These are phyloP conservation scores for Sitobion miscanthi DNA, from an alignment of 1,140 invertebrate species.

Conservation along the genomic window DNA sequence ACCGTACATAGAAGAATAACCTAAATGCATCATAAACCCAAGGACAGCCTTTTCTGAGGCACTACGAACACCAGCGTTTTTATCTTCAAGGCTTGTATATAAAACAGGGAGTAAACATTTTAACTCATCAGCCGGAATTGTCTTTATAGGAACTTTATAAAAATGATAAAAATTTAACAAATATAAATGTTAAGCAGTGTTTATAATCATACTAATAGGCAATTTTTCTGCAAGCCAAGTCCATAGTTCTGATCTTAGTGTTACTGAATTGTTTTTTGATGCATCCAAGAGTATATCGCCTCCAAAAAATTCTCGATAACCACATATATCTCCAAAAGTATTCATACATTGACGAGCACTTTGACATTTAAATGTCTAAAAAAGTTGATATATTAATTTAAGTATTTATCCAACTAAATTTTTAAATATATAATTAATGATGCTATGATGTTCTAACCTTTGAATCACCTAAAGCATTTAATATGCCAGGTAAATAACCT, in stretches of 20 bases:
- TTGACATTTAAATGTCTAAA: slow-evolving; percentile 48
- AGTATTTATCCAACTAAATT: not conserved
- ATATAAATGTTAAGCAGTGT: not conserved
- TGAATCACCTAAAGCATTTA: slow-evolving; percentile 75
- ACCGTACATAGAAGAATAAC: slow-evolving; percentile 81
- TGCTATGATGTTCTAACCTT: slow-evolving; percentile 67
- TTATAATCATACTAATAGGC: slow-evolving; percentile 68
- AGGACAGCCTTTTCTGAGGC: slow-evolving; percentile 87
- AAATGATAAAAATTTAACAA: not conserved
- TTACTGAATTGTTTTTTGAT: slow-evolving; percentile 82
- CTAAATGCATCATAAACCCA: slow-evolving; percentile 91
- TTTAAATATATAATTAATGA: not conserved
- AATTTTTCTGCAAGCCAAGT: slow-evolving; percentile 84
- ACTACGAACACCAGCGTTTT: slow-evolving; percentile 88
- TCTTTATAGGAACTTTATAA: slow-evolving; percentile 9
- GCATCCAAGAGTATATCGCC: slow-evolving; percentile 88
- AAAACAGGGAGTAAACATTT: slow-evolving; percentile 77
- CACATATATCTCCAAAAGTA: slow-evolving; percentile 80
- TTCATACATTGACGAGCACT: slow-evolving; percentile 73
- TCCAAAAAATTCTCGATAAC: slow-evolving; percentile 83
- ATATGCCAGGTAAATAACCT: slow-evolving; percentile 81
- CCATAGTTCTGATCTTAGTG: slow-evolving; percentile 80
- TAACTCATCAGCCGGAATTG: slow-evolving; percentile 82
- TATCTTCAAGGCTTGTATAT: slow-evolving; percentile 85
- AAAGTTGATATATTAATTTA: not conserved